Evolutionary conservation across 2,797 vertebrate species (phyloP).

Genomic region (Carduelis carduelis): DNA sequence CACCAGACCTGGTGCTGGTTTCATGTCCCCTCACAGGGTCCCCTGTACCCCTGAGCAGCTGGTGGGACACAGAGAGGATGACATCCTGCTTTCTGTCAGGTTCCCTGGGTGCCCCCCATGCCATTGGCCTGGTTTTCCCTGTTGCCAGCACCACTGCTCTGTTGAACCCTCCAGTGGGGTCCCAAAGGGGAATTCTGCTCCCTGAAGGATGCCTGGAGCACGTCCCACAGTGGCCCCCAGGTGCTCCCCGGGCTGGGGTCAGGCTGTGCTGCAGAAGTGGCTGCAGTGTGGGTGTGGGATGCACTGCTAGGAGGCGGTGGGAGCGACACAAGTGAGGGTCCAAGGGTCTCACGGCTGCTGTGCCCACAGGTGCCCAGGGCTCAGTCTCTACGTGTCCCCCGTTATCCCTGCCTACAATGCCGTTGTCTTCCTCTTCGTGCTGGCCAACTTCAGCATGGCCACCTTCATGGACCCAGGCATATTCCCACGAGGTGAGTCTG

Average conservation of each 20-base stretch:
- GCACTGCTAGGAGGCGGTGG: fast-evolving
- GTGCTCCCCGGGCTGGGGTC: fast-evolving
- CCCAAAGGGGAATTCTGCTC: not conserved
- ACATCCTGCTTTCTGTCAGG: fast-evolving
- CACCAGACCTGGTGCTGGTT: not conserved
- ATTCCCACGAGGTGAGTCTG: slow-evolving; percentile 90
- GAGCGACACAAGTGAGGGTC: fast-evolving
- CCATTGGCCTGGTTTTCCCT: not conserved
- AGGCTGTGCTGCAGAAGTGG: not conserved
- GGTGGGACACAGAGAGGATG: fast-evolving
- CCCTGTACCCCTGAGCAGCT: fast-evolving
- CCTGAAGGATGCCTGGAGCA: not conserved
- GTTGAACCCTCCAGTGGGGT: not conserved
- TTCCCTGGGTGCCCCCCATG: fast-evolving
- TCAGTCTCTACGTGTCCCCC: slow-evolving; percentile 86
- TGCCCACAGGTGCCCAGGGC: slow-evolving; percentile 87
- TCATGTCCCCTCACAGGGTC: fast-evolving
- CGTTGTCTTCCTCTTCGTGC: slow-evolving; percentile 92
- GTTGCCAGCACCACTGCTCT: not conserved
- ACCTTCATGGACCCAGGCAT: slow-evolving; percentile 99
- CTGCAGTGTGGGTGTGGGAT: not conserved
- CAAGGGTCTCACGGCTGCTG: not conserved
- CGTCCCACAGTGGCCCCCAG: fast-evolving
- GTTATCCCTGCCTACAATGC: slow-evolving; percentile 89
- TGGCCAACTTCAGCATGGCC: slow-evolving; percentile 98